Conservation (phyloP, 2,888 invertebrate species). For the Nephrotoma appendiculata region DNA sequence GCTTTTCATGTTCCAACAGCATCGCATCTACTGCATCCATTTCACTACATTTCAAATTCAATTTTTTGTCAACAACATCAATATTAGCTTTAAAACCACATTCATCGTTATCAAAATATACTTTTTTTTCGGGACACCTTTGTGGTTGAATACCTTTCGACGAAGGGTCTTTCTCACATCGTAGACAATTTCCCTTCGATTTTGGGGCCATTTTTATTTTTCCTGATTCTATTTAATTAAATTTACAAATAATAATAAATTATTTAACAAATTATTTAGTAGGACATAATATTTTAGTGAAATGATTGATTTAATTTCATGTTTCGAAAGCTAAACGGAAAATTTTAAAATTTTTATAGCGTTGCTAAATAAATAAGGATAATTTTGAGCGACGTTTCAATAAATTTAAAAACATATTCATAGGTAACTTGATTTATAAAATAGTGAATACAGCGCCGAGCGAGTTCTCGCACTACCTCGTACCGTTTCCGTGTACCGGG, state of each 20-base stretch:
- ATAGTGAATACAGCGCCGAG: too few species aligned
- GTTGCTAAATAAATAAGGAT: too few species aligned
- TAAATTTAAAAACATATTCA: too few species aligned
- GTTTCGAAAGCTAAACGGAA: not conserved
- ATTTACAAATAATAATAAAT: not conserved
- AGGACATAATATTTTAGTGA: not conserved
- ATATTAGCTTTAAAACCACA: not conserved
- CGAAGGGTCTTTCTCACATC: too few species aligned
- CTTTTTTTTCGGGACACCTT: too few species aligned
- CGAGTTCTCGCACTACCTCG: too few species aligned
- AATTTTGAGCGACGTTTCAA: too few species aligned
- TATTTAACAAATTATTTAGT: not conserved
- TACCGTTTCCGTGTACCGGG: too few species aligned
- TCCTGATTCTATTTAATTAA: not conserved
- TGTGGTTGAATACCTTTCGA: too few species aligned
- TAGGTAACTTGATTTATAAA: too few species aligned
- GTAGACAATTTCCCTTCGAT: not conserved
- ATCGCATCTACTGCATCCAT: not conserved
- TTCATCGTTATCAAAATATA: not conserved
- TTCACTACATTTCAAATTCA: not conserved
- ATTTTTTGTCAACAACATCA: not conserved
- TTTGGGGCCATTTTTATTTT: not conserved
- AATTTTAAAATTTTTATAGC: too few species aligned
- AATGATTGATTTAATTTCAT: not conserved
- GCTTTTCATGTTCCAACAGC: not conserved